Evolutionary conservation across 2,888 invertebrate genomes (phyloP).

Genomic region (Mongoloraphidia duomilia): DNA sequence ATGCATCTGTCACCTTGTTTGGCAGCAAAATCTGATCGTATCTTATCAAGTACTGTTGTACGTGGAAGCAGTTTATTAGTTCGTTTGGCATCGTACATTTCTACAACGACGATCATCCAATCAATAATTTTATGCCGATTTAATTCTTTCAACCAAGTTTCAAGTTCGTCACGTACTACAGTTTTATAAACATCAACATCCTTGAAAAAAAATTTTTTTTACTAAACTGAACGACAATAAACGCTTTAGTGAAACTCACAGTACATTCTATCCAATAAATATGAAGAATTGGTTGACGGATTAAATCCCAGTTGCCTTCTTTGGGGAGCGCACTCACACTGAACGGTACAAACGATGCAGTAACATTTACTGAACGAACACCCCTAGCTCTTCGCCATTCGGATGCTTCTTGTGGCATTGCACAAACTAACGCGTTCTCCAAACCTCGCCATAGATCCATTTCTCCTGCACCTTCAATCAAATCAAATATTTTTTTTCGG

Average conservation of each 20-base stretch:
- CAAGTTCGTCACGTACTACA: conserved; percentile 76
- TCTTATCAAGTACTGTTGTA: conserved; percentile 88
- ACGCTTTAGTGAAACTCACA: conserved; percentile 38
- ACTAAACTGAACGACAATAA: neutral
- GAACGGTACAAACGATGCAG: conserved; percentile 68
- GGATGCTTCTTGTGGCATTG: conserved; percentile 72
- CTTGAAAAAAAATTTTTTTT: conserved; percentile 32
- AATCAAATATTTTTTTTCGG: conserved; percentile 4
- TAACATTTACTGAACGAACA: conserved; percentile 68
- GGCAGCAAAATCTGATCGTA: conserved; percentile 82
- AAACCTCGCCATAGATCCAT: conserved; percentile 71
- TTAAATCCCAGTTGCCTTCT: conserved; percentile 59
- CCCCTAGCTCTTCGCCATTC: conserved; percentile 87
- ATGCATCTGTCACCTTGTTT: conserved; percentile 81
- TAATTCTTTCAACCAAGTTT: conserved; percentile 71
- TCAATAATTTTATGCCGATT: conserved; percentile 63
- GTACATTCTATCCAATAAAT: conserved; percentile 91
- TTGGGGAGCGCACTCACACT: conserved; percentile 58
- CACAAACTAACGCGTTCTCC: conserved; percentile 59
- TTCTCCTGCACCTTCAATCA: conserved; percentile 61
- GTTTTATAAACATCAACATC: conserved; percentile 86
- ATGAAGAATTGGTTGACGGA: conserved; percentile 83
- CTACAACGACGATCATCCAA: conserved; percentile 89
- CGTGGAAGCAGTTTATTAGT: conserved; percentile 82
- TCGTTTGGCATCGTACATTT: conserved; percentile 81